phyloP scores from a whole-genome alignment of 2,888 invertebrate genomes.

The Drosophila cognata region DNA sequence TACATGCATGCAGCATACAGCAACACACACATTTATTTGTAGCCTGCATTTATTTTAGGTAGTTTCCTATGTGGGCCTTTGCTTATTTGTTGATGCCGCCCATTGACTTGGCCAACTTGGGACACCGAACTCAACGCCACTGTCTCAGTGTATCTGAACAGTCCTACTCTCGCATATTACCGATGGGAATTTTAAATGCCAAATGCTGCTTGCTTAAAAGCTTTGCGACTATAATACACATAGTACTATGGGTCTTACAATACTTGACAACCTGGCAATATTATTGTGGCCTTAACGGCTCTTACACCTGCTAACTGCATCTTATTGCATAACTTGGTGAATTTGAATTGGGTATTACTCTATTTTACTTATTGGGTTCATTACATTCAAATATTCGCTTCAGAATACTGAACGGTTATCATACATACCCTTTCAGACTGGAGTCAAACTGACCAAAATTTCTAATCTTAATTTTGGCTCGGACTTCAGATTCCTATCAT shows the following conservation, averaged over 20 bases:
- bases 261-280: neutral
- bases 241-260: neutral
- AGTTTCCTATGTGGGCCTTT: slow-evolving; percentile 29
- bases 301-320: neutral
- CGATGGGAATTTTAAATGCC: slow-evolving; percentile 7
- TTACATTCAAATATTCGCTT: neutral
- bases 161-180: slow-evolving; percentile 12
- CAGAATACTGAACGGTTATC: neutral
- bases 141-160: neutral
- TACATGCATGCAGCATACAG: slow-evolving; percentile 5
- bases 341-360: neutral
- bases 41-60: slow-evolving; percentile 38
- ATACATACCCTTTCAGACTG: neutral
- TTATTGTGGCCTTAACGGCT: neutral
- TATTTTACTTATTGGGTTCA: neutral
- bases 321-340: neutral
- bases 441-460: neutral
- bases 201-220: slow-evolving; percentile 4
- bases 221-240: neutral
- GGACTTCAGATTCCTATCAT: neutral
- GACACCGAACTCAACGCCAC: slow-evolving; percentile 4
- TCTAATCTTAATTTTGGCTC: neutral
- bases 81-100: slow-evolving; percentile 22
- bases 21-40: slow-evolving; percentile 1
- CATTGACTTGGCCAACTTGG: slow-evolving; percentile 35